Conservation (phyloP, 2,888 invertebrate genomes). For the Ormyrus pomaceus region DNA sequence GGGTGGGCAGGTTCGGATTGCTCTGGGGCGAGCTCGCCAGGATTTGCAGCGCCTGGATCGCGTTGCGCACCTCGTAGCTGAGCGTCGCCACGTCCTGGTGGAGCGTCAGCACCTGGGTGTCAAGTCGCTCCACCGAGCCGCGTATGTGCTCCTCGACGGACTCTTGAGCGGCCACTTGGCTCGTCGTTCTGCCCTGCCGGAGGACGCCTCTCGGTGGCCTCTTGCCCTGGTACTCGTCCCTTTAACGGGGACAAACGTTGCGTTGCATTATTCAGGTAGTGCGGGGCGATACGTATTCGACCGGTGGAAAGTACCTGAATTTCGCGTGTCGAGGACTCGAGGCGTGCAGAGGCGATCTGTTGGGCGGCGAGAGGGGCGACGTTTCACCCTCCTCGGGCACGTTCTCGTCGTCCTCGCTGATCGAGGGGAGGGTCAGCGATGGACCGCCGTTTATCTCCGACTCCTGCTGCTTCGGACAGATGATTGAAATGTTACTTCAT, state of each 20-base stretch:
- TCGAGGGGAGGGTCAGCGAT: conserved; percentile 91
- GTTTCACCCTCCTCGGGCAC: conserved; percentile 84
- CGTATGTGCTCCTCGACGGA: conserved; percentile 71
- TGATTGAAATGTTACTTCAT: background rate
- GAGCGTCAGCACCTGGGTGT: conserved; percentile 87
- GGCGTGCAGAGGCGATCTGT: conserved; percentile 78
- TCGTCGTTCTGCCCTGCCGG: conserved; percentile 64
- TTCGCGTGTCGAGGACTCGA: conserved; percentile 84
- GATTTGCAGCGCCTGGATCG: conserved; percentile 90
- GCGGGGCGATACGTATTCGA: no score
- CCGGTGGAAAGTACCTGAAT: conserved; percentile 75
- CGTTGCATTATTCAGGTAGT: no score
- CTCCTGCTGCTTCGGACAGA: conserved; percentile 77
- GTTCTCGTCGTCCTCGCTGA: conserved; percentile 96
- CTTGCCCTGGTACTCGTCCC: conserved; percentile 68
- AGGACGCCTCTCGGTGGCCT: conserved; percentile 64
- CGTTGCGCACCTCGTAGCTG: conserved; percentile 89
- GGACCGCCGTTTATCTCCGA: conserved; percentile 87
- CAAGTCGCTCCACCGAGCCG: conserved; percentile 83
- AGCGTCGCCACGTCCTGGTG: conserved; percentile 92
- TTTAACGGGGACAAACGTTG: conserved; percentile 41
- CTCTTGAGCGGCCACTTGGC: conserved; percentile 65
- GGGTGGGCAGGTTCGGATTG: conserved; percentile 85
- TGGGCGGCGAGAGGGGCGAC: conserved; percentile 81
- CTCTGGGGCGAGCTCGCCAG: conserved; percentile 90